Evolutionary conservation across 2,888 invertebrate genomes (phyloP).

Genomic region (Mamestra brassicae): DNA sequence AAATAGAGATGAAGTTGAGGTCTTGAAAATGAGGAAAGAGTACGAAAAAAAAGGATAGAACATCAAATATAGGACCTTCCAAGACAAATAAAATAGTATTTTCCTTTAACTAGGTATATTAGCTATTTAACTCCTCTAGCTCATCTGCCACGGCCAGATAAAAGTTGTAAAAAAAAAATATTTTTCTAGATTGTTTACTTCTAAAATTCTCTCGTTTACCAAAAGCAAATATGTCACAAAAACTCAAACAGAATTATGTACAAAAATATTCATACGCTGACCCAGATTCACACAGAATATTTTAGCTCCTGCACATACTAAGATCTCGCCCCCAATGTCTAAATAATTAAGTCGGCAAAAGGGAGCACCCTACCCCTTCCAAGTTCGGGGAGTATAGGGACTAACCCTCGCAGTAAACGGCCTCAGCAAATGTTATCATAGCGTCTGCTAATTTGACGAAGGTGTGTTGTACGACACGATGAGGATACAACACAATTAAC

Average conservation of each 20-base stretch:
- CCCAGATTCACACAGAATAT: conserved; percentile 50
- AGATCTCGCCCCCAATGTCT: conserved; percentile 48
- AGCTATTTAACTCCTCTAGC: too few relatives aligned
- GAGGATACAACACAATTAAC: conserved; percentile 42
- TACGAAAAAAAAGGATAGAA: too few relatives aligned
- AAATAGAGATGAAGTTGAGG: background rate
- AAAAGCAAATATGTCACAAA: conserved; percentile 10
- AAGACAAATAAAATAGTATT: too few relatives aligned
- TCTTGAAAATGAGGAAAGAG: background rate
- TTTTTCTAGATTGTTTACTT: background rate
- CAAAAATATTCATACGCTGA: conserved; percentile 34
- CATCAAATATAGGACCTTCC: too few relatives aligned
- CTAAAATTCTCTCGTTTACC: conserved; percentile 1
- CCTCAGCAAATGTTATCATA: conserved; percentile 78
- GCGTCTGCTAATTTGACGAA: conserved; percentile 75
- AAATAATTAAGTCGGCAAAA: conserved; percentile 56
- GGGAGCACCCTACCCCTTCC: conserved; percentile 25
- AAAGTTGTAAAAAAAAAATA: too few relatives aligned
- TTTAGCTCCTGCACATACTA: conserved; percentile 38
- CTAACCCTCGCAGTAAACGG: conserved; percentile 75
- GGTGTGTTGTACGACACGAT: conserved; percentile 52
- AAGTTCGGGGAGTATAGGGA: conserved; percentile 23
- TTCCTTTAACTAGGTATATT: too few relatives aligned
- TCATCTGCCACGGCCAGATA: too few relatives aligned
- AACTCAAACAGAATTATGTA: conserved; percentile 22